phyloP scores from a whole-genome alignment of 2,888 invertebrate species.

The Lasius fuliginosus region DNA sequence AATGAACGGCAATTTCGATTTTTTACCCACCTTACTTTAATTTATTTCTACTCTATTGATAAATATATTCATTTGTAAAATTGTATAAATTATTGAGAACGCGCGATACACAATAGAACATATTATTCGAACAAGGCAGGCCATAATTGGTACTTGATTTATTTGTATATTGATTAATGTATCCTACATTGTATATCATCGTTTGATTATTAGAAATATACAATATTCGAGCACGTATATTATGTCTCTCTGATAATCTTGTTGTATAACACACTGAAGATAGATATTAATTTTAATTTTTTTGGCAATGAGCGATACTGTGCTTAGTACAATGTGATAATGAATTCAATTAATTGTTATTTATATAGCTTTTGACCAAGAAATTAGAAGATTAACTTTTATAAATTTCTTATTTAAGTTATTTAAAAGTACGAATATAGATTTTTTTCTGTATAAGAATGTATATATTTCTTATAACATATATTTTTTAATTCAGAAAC shows the following conservation, averaged over 20 bases:
- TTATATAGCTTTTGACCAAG: conserved; percentile 19
- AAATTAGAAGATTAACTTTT: not conserved
- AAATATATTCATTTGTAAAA: conserved; percentile 47
- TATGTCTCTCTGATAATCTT: conserved; percentile 35
- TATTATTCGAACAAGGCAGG: conserved; percentile 56
- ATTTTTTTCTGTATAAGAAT: not conserved
- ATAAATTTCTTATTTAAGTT: conserved; percentile 6
- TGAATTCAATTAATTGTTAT: conserved; percentile 13
- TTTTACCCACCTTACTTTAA: conserved; percentile 61
- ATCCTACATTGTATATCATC: conserved; percentile 54
- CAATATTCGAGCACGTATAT: conserved; percentile 58
- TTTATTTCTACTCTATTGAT: conserved; percentile 62
- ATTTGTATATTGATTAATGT: conserved; percentile 64
- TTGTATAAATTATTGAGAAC: conserved; percentile 52
- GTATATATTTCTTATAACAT: not conserved
- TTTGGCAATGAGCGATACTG: conserved; percentile 23
- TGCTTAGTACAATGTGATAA: conserved; percentile 47
- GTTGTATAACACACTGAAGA: conserved; percentile 9
- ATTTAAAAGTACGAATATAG: conserved; percentile 9
- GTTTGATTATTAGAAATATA: conserved; percentile 65
- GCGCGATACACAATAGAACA: conserved; percentile 40
- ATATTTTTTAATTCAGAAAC: conserved; percentile 35
- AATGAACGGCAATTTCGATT: conserved; percentile 62
- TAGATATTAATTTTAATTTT: not conserved
- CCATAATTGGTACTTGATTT: conserved; percentile 63